Evolutionary conservation across 2,113 vertebrate genomes (phyloP).

Genomic region (Menura novaehollandiae): DNA sequence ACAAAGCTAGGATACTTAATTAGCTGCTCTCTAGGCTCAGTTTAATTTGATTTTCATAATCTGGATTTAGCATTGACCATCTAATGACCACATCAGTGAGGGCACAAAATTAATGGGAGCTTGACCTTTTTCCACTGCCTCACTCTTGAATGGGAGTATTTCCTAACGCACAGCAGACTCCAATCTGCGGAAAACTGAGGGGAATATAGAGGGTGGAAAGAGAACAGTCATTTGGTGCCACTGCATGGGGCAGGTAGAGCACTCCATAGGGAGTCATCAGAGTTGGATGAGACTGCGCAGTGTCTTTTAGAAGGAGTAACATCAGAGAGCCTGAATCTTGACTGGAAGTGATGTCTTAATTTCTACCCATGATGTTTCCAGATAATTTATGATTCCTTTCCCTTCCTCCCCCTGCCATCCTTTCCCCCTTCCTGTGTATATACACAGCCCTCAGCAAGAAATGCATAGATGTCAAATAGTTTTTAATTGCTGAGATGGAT

Average conservation of each 20-base stretch:
- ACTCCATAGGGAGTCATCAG: neutral
- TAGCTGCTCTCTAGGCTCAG: neutral
- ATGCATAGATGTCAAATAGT: neutral
- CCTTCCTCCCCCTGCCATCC: neutral
- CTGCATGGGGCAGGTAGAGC: neutral
- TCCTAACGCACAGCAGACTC: neutral
- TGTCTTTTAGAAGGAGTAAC: neutral
- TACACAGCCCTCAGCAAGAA: neutral
- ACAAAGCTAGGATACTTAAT: neutral
- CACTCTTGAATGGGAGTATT: neutral
- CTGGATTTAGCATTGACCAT: neutral
- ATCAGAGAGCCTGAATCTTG: neutral
- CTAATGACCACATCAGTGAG: neutral
- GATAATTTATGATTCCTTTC: neutral
- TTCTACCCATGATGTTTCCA: neutral
- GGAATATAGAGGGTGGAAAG: neutral
- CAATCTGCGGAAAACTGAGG: neutral
- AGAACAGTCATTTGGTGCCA: neutral
- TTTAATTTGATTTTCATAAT: neutral
- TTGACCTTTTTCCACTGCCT: neutral
- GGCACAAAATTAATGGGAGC: neutral
- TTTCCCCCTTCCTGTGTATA: neutral
- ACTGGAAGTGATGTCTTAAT: neutral
- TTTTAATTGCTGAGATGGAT: neutral
- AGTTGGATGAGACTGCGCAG: neutral